Evolutionary conservation across 23 tunicate species (phyloP), one percentile per base, ranked within the genome.

Genomic region (Aplidium turbinatum): DNA sequence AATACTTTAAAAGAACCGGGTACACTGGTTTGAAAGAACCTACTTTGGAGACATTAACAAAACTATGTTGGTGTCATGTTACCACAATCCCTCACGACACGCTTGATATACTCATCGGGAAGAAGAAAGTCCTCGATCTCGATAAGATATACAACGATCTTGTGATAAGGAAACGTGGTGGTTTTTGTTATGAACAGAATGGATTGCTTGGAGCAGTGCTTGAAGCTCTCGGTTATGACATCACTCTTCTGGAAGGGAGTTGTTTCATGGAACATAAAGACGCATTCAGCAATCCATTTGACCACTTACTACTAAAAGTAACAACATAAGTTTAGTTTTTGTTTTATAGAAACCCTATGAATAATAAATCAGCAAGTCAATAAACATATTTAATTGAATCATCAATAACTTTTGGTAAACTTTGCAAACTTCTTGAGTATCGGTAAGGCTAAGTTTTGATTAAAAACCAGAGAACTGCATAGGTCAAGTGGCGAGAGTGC

Each of bases 161-260:
- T 24, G 82, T 85, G 11, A 25, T 24, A 21, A 35, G 62, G 7
- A 46, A 61, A 7, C 47, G 84, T 53, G 92, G 92, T 13, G 92
- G 92, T 7, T 78, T 82, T 42, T 85, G 92, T 40, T 85, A 85
- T 48, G 92, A 85, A 36, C 53, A 29, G 19, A 85, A 85, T 72
- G 92, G 84, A 20, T 35, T 85, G 22, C 61, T 85, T 58, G 52
- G 65, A 31, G 22, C 33, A 66, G 29, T 78, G 34, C 57, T 85
- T 34, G 42, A 70, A 33, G 36, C 35, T 4, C 51, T 85, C 6
- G 92, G 92, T 2, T 85, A 47, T 39, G 47, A 51, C 25, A 80
- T 85, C 21, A 46, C 19, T 0, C 24, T 85, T 33, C 76, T 85
- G 16, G 73, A 85, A 78, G 92, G 75, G 18, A 76, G 76, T 75